Conservation (phyloP, 1,140 invertebrate genomes). For the Reticulitermes speratus region DNA sequence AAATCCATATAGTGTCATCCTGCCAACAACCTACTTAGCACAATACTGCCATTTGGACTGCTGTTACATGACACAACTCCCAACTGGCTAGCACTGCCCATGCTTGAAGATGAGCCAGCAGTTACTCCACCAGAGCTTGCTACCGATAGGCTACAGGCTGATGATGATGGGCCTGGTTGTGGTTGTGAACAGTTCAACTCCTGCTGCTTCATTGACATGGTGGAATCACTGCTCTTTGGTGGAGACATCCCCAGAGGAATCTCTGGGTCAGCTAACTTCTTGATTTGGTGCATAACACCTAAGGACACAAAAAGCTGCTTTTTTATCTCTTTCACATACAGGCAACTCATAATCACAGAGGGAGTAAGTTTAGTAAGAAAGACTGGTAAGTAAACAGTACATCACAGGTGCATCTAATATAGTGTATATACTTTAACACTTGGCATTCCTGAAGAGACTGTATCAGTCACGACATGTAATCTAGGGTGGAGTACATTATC, state of each 20-base stretch:
- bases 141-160: slow-evolving; percentile 23
- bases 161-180: slow-evolving; percentile 17
- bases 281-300: slow-evolving; percentile 88
- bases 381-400: no score
- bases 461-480: no score
- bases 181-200: slow-evolving; percentile 23
- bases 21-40: slow-evolving; percentile 17
- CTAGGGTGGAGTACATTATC: no score
- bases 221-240: slow-evolving; percentile 47
- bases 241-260: slow-evolving; percentile 61
- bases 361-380: no score
- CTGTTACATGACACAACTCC: neutral
- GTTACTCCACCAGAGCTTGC: neutral
- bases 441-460: no score
- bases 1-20: no score
- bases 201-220: slow-evolving; percentile 15
- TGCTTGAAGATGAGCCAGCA: neutral
- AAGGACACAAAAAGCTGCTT: neutral
- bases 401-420: no score
- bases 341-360: no score
- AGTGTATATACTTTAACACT: no score
- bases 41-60: slow-evolving; percentile 30
- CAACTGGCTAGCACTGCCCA: neutral
- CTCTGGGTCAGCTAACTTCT: slow-evolving; percentile 71
- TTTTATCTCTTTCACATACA: no score